Conservation (phyloP, 2,113 vertebrate genomes). For the Bombycilla garrulus region DNA sequence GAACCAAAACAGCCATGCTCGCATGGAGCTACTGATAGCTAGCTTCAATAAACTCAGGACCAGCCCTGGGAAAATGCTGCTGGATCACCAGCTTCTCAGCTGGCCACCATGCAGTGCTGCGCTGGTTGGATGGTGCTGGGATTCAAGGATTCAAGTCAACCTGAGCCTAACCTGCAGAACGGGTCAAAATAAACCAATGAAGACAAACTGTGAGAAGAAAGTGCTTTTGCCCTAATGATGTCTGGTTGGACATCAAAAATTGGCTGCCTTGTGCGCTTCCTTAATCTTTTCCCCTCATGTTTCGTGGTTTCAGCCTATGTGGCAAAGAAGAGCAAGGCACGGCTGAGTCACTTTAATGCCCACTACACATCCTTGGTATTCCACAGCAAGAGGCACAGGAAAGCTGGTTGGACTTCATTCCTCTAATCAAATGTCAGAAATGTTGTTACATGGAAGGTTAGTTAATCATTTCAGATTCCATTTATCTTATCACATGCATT, state of each 20-base stretch:
- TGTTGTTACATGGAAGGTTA: constrained; percentile 65
- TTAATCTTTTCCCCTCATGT: neutral
- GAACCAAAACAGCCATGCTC: neutral
- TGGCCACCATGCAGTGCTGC: accelerated
- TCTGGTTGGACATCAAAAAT: neutral
- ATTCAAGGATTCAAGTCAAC: neutral
- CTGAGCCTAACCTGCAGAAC: neutral
- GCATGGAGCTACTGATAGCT: neutral
- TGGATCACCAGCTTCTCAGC: neutral
- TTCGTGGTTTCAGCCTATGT: constrained; percentile 8
- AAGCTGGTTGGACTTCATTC: constrained; percentile 56
- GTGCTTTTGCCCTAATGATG: neutral
- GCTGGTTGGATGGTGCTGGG: neutral
- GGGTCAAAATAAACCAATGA: neutral
- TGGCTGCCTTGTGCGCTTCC: neutral
- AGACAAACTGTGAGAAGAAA: neutral
- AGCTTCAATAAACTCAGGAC: neutral
- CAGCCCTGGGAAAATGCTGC: neutral
- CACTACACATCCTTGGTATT: constrained; percentile 11
- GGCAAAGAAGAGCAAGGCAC: constrained; percentile 32
- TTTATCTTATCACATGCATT: constrained; percentile 62
- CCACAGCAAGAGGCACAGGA: neutral
- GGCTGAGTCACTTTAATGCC: neutral
- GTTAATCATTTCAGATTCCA: constrained; percentile 63
- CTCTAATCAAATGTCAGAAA: constrained; percentile 42